Evolutionary conservation across 2,113 vertebrate species (phyloP).

Genomic region (Myocastor coypus): DNA sequence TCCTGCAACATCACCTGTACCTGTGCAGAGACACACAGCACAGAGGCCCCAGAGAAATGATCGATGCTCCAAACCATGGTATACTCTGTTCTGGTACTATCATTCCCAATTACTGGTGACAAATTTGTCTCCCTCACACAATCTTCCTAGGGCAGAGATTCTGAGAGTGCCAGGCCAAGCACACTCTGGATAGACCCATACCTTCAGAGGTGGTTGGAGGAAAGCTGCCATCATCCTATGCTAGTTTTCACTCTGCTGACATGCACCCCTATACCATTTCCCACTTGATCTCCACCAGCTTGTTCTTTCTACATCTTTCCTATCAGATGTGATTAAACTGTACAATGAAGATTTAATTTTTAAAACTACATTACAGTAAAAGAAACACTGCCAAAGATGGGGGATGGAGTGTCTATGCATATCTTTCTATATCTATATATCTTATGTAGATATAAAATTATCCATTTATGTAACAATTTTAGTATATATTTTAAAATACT

Average conservation of each 20-base stretch:
- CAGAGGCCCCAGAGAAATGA: not conserved
- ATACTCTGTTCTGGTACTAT: not conserved
- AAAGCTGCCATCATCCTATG: fast-evolving
- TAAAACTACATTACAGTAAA: not conserved
- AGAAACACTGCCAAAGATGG: not conserved
- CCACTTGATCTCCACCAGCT: not conserved
- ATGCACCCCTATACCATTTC: not conserved
- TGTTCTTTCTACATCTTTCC: not conserved
- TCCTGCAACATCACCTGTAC: not conserved
- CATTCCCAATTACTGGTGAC: not conserved
- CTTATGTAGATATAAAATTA: not conserved
- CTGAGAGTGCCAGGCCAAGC: not conserved
- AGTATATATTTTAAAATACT: not conserved
- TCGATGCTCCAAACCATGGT: fast-evolving
- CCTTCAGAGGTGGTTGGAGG: fast-evolving
- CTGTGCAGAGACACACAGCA: not conserved
- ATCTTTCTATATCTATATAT: not conserved
- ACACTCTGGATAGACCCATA: not conserved
- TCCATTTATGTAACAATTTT: not conserved
- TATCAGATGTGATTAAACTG: not conserved
- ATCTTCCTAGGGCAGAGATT: not conserved
- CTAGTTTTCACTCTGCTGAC: not conserved
- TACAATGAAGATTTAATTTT: not conserved
- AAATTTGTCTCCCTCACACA: not conserved
- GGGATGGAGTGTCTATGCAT: fast-evolving